Conservation (phyloP, 1,140 invertebrate species). For the Drosophila teissieri region DNA sequence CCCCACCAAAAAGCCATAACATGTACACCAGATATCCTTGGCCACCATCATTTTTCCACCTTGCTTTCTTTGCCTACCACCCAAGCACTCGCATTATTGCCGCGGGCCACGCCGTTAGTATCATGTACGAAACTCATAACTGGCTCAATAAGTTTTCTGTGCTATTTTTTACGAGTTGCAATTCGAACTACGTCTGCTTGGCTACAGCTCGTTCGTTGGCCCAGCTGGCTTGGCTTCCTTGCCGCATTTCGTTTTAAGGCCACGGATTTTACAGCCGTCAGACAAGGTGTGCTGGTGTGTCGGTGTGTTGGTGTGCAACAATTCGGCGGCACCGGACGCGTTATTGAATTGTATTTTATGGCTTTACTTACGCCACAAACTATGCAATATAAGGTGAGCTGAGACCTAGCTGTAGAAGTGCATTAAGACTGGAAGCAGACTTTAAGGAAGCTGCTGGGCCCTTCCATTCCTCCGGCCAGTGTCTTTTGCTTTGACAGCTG, state of each 20-base stretch:
- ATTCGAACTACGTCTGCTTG: slow-evolving; percentile 13
- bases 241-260: slow-evolving; percentile 64
- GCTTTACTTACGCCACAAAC: slow-evolving; percentile 67
- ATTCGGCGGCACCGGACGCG: slow-evolving; percentile 47
- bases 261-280: slow-evolving; percentile 74
- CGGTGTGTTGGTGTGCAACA: slow-evolving; percentile 44
- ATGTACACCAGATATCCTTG: slow-evolving; percentile 44
- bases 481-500: slow-evolving; percentile 75
- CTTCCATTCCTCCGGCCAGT: slow-evolving; percentile 4
- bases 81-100: slow-evolving; percentile 68
- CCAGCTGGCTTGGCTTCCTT: background rate
- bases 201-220: slow-evolving; percentile 8
- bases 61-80: background rate
- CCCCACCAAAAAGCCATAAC: slow-evolving; percentile 77
- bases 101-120: slow-evolving; percentile 72
- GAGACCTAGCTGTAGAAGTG: slow-evolving; percentile 8
- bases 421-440: slow-evolving; percentile 37
- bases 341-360: slow-evolving; percentile 83
- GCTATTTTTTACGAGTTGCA: slow-evolving; percentile 77
- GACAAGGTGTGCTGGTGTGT: slow-evolving; percentile 52
- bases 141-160: slow-evolving; percentile 79
- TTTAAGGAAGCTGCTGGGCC: slow-evolving; percentile 60
- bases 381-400: slow-evolving; percentile 58
- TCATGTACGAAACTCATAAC: slow-evolving; percentile 82
- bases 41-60: background rate